Evolutionary conservation across 2,888 invertebrate genomes (phyloP).

Genomic region (Tolmerus cingulatus): DNA sequence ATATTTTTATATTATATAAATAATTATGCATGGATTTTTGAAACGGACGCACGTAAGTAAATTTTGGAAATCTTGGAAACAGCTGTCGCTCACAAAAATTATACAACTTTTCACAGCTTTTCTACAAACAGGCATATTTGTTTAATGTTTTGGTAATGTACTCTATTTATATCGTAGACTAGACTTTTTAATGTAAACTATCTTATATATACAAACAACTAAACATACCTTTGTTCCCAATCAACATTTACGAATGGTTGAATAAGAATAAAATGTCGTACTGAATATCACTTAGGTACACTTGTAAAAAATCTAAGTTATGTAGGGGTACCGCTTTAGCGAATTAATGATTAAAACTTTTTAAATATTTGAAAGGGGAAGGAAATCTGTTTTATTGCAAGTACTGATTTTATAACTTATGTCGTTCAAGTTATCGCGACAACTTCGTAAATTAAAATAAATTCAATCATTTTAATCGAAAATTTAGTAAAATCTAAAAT

Average conservation of each 20-base stretch:
- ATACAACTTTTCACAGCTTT: neutral
- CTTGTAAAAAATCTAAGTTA: too few relatives aligned
- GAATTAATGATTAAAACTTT: too few relatives aligned
- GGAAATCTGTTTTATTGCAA: too few relatives aligned
- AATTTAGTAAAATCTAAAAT: too few relatives aligned
- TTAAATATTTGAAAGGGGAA: too few relatives aligned
- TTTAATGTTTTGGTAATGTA: neutral
- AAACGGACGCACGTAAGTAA: neutral
- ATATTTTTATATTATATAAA: constrained; percentile 6
- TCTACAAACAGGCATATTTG: neutral
- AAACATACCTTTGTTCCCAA: neutral
- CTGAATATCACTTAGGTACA: neutral
- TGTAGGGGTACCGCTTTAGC: too few relatives aligned
- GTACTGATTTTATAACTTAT: too few relatives aligned
- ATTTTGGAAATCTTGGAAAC: neutral
- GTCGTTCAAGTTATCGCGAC: too few relatives aligned
- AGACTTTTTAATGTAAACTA: neutral
- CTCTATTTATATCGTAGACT: neutral
- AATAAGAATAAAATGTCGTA: neutral
- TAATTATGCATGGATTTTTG: constrained; percentile 1
- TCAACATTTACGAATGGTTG: neutral
- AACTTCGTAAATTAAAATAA: too few relatives aligned
- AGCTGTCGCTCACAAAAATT: neutral
- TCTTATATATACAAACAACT: neutral
- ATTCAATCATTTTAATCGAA: too few relatives aligned